These are phyloP conservation scores for Heterodera carotae DNA, from an alignment of 1,140 invertebrate species.

Conservation along the genomic window DNA sequence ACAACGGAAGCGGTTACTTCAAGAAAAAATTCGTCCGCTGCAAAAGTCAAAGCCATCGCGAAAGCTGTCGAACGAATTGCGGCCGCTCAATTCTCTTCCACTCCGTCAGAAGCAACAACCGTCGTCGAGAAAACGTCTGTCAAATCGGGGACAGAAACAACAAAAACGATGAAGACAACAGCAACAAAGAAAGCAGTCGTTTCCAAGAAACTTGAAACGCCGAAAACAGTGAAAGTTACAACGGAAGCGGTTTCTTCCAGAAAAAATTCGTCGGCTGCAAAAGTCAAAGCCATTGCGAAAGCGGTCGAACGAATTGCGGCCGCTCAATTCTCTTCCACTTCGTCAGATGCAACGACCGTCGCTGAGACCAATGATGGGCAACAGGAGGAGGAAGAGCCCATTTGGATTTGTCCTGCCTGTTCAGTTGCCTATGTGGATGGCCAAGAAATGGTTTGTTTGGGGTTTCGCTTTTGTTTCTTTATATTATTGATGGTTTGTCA, in stretches of 20 bases:
- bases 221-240: background rate
- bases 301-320: slow-evolving; percentile 8
- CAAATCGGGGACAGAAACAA: no score
- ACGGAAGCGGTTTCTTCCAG: background rate
- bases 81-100: slow-evolving; percentile 1
- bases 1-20: background rate
- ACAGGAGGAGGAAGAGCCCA: slow-evolving; percentile 35
- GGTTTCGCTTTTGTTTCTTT: background rate
- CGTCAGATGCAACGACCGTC: background rate
- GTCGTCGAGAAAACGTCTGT: no score
- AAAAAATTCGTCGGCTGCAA: background rate
- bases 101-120: no score
- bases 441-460: slow-evolving; percentile 49
- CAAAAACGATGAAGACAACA: no score
- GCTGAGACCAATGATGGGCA: background rate
- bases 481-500: background rate
- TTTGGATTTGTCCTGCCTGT: slow-evolving; percentile 54
- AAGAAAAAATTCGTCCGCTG: background rate
- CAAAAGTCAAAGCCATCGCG: background rate
- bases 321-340: background rate
- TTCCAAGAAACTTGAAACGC: no score
- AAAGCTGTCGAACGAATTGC: slow-evolving; percentile 5
- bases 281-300: slow-evolving; percentile 10
- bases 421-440: slow-evolving; percentile 57
- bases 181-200: no score